phyloP scores from a whole-genome alignment of 2,113 vertebrate genomes.

The Balaeniceps rex region DNA sequence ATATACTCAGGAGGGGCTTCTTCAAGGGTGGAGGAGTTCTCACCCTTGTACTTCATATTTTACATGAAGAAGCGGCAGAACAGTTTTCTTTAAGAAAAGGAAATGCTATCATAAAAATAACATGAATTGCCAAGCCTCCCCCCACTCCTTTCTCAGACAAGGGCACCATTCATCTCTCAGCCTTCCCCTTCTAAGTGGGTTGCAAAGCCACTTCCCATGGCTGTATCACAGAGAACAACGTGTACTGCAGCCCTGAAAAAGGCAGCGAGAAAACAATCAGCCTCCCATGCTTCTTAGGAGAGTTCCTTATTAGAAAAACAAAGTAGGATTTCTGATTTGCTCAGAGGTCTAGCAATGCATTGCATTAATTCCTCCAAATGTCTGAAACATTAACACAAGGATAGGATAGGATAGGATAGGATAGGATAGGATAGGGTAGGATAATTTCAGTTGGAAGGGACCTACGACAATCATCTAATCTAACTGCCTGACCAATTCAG shows the following conservation, averaged over 20 bases:
- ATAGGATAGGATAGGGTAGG: neutral
- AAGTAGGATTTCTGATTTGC: neutral
- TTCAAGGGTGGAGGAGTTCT: neutral
- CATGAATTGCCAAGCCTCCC: neutral
- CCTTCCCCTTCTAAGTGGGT: neutral
- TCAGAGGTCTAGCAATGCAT: neutral
- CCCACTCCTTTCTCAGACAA: neutral
- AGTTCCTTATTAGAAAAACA: neutral
- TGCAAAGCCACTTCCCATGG: neutral
- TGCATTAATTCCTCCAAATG: neutral
- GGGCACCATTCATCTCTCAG: neutral
- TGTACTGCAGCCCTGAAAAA: neutral
- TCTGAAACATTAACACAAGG: neutral
- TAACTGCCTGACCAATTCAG: neutral
- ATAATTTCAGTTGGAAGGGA: neutral
- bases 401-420: neutral
- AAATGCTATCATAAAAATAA: neutral
- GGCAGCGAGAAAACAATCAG: neutral
- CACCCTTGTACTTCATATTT: neutral
- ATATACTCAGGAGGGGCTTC: neutral
- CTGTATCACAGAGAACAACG: neutral
- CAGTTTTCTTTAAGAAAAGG: neutral
- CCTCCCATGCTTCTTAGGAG: neutral
- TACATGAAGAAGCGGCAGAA: neutral
- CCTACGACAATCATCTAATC: neutral